Evolutionary conservation across 2,888 invertebrate genomes (phyloP).

Genomic region (Acanthosoma haemorrhoidale): DNA sequence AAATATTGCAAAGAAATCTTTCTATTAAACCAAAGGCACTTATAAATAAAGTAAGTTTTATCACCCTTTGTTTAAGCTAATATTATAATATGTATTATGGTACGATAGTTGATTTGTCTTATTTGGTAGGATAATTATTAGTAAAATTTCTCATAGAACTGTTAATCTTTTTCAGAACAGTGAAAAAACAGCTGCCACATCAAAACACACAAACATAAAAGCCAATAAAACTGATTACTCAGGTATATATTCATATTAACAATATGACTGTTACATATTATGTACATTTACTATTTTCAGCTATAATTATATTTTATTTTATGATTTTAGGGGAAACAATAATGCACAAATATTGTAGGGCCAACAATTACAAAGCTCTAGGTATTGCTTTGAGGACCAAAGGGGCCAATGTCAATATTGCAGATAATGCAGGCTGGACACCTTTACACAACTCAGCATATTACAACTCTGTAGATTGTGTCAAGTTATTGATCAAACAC

Average conservation of each 20-base stretch:
- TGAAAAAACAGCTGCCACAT: too few species aligned
- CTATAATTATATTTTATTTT: not conserved
- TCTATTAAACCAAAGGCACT: not conserved
- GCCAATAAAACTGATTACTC: not conserved
- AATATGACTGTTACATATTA: not conserved
- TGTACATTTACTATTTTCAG: not conserved
- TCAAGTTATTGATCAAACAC: conserved; percentile 17
- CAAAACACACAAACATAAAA: not conserved
- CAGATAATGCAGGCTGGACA: conserved; percentile 85
- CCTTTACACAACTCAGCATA: conserved; percentile 82
- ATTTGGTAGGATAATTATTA: too few species aligned
- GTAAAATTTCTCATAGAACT: too few species aligned
- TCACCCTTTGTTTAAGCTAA: too few species aligned
- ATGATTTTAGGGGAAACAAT: conserved; percentile 24
- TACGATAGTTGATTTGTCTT: too few species aligned
- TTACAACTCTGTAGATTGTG: not conserved
- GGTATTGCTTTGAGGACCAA: conserved; percentile 45
- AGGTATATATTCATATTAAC: not conserved
- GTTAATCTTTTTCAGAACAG: too few species aligned
- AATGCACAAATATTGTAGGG: conserved; percentile 22
- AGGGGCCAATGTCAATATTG: conserved; percentile 74
- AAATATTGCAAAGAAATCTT: not conserved
- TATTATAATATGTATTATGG: too few species aligned
- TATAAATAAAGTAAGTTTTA: not conserved
- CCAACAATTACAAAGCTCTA: not conserved